These are phyloP conservation scores for Neotragus pygmaeus DNA, from an alignment of 2,113 vertebrate genomes.

Conservation along the genomic window DNA sequence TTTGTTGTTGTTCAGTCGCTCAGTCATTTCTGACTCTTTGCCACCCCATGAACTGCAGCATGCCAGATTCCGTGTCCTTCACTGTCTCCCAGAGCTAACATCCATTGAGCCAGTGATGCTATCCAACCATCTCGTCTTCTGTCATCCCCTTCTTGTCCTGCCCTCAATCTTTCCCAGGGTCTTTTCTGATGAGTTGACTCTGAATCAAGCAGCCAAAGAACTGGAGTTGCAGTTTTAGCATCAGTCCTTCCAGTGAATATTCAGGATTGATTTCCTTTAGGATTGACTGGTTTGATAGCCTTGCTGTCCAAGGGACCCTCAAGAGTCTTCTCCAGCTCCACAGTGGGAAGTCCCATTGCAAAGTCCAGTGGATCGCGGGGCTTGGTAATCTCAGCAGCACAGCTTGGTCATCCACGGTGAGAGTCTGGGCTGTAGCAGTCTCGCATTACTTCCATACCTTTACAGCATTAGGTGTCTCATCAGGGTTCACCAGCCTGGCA, in stretches of 20 bases:
- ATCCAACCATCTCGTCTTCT: neutral
- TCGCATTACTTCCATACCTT: neutral
- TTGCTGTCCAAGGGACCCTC: neutral
- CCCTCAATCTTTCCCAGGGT: neutral
- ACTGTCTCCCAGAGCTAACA: neutral
- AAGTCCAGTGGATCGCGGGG: neutral
- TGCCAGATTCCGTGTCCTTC: neutral
- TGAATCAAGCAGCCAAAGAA: neutral
- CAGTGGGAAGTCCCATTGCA: neutral
- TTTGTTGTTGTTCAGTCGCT: neutral
- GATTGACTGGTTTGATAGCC: neutral
- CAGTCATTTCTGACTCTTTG: neutral
- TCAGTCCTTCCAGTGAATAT: neutral
- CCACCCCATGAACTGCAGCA: neutral
- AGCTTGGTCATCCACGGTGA: rapidly evolving
- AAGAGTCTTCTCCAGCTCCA: neutral
- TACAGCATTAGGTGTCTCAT: too few relatives aligned
- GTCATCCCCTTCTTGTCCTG: neutral
- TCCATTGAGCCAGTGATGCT: neutral
- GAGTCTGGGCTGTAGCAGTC: neutral
- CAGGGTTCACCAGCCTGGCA: neutral
- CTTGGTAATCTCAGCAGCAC: neutral
- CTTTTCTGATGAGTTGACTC: neutral
- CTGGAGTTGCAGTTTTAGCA: neutral
- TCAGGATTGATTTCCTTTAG: neutral